phyloP scores from a whole-genome alignment of 2,888 invertebrate genomes.

The Neocrepidodera transversa region DNA sequence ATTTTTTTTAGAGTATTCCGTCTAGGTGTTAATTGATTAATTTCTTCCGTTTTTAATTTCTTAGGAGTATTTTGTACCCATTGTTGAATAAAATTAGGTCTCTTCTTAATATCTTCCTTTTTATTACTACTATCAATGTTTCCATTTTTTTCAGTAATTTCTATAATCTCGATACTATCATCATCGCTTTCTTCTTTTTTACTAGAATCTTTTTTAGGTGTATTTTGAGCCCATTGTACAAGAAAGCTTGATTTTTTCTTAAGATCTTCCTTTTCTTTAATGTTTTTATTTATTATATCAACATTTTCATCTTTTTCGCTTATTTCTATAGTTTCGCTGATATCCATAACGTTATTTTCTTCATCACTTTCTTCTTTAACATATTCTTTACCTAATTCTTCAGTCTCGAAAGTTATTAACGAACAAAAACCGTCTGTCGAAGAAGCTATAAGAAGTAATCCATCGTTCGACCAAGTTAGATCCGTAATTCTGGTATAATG shows the following conservation, averaged over 20 bases:
- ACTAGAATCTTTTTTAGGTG: conserved; percentile 27
- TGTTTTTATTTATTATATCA: conserved; percentile 40
- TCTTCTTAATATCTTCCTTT: conserved; percentile 42
- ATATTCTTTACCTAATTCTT: conserved; percentile 73
- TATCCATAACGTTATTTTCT: conserved; percentile 49
- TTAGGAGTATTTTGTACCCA: conserved; percentile 51
- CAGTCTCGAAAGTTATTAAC: conserved; percentile 75
- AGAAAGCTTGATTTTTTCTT: conserved; percentile 53
- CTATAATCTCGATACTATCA: too few species aligned
- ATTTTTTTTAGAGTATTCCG: neutral
- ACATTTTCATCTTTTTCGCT: conserved; percentile 43
- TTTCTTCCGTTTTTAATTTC: neutral
- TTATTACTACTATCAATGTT: conserved; percentile 2
- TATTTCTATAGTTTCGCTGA: conserved; percentile 49
- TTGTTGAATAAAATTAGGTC: conserved; percentile 53
- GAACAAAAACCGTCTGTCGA: conserved; percentile 93
- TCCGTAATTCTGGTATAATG: conserved; percentile 91
- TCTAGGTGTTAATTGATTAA: neutral
- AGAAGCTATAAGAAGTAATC: conserved; percentile 75
- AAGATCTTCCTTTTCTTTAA: conserved; percentile 20
- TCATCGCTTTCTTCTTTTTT: too few species aligned
- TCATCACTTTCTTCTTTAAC: conserved; percentile 58
- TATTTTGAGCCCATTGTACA: conserved; percentile 54
- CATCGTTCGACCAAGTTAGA: conserved; percentile 86
- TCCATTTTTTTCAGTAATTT: too few species aligned